Percentiles rank a stretch among this genome's conserved stretches.
phyloP scores from a whole-genome alignment of 2,797 vertebrate genomes.

The Oryzias sinensis region DNA sequence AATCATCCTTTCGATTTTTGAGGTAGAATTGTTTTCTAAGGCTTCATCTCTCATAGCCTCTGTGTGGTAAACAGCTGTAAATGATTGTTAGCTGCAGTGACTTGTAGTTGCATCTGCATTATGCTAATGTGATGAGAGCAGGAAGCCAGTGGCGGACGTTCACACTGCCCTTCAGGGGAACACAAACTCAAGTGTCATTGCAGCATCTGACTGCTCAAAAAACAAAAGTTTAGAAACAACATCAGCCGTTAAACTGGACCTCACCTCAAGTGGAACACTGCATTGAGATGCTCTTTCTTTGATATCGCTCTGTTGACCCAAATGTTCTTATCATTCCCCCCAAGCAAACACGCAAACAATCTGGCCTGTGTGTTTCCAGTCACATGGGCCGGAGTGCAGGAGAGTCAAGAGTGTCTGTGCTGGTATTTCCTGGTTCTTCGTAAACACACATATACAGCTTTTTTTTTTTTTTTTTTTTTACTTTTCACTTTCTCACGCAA shows the following conservation, averaged over 20 bases:
- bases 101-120: constrained; percentile 65
- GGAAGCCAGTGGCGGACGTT: constrained; percentile 42
- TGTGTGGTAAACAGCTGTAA: constrained; percentile 43
- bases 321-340: constrained; percentile 64
- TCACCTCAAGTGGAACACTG: constrained; percentile 19
- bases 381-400: constrained; percentile 70
- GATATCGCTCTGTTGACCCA: constrained; percentile 51
- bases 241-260: constrained; percentile 20
- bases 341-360: constrained; percentile 70
- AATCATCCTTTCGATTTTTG: constrained; percentile 9
- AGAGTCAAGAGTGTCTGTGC: constrained; percentile 77
- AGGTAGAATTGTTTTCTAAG: constrained; percentile 17
- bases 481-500: constrained; percentile 7
- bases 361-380: constrained; percentile 76
- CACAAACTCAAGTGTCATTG: constrained; percentile 40
- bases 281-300: constrained; percentile 38
- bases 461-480: constrained; percentile 7
- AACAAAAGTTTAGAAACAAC: constrained; percentile 15
- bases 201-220: constrained; percentile 39
- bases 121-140: constrained; percentile 63
- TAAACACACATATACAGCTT: constrained; percentile 63
- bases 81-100: constrained; percentile 60
- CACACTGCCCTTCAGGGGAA: constrained; percentile 21
- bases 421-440: constrained; percentile 84
- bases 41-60: constrained; percentile 34